phyloP scores from a whole-genome alignment of 2,797 vertebrate genomes.

The Anabacerthia variegaticeps region DNA sequence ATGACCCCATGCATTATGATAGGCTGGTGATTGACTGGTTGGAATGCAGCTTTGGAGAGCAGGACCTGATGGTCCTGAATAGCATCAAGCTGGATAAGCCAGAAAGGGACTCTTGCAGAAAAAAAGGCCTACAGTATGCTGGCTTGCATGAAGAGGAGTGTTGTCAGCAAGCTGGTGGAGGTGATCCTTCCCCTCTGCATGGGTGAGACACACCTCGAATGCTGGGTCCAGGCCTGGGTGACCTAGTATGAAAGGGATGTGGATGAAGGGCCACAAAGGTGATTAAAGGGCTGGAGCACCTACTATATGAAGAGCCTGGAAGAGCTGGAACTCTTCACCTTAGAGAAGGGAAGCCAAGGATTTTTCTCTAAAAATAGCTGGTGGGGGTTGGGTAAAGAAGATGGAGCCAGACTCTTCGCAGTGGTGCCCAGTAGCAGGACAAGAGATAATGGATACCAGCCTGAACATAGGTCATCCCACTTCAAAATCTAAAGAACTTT shows the following conservation, averaged over 20 bases:
- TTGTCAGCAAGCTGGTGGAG: not conserved
- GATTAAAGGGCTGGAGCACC: not conserved
- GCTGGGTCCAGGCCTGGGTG: not conserved
- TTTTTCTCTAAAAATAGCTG: not conserved
- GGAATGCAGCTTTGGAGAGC: not conserved
- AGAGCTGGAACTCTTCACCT: not conserved
- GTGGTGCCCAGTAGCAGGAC: not conserved
- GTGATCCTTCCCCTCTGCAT: not conserved
- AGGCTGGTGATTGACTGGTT: not conserved
- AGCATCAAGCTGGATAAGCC: not conserved
- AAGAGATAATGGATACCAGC: not conserved
- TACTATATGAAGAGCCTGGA: not conserved
- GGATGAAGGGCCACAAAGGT: not conserved
- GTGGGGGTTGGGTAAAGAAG: not conserved
- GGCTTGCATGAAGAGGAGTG: not conserved
- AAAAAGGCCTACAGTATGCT: not conserved
- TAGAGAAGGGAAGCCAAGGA: not conserved
- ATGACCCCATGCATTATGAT: not conserved
- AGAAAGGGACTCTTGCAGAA: not conserved
- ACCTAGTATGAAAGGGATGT: not conserved
- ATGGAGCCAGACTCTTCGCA: not conserved
- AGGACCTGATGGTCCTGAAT: not conserved
- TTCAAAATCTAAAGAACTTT: not conserved
- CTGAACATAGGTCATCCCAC: not conserved
- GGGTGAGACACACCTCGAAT: not conserved